Evolutionary conservation across 1,140 invertebrate species (phyloP), one percentile per base, ranked within the genome.

Genomic region (Drosophila trapezifrons): DNA sequence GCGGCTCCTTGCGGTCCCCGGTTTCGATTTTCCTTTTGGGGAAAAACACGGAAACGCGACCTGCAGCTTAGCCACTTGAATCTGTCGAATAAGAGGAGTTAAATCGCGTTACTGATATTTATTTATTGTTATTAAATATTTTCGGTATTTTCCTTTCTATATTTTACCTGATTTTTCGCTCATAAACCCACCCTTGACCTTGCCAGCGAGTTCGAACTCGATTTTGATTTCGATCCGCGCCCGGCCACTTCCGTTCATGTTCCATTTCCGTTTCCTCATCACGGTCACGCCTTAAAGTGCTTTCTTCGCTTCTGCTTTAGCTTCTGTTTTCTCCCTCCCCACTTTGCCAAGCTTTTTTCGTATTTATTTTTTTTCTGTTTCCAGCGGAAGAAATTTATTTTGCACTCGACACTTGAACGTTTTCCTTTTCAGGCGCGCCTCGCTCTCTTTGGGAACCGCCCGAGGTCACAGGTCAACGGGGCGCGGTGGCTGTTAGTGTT

Each of bases 241-340:
- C 22, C 4, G 22, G 22, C 22, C 51, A 54, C 18, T 54, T 54
- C 83, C 83, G 83, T 52, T 87, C 58, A 75, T 87, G 66, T 83
- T 82, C 76, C 83, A 89, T 80, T 89, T 87, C 84, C 84, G 84
- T 58, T 87, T 87, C 63, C 79, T 54, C 79, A 73, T 80, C 79
- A 58, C 42, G 59, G 59, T 66, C 59, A 76, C 45, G 59, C 74
- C 55, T 71, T 73, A 52, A 76, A 76, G 73, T 73, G 60, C 40
- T 54, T 40, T 58, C 29, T 2, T 43, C 6, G 32, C 22, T 47
- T n/a, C 32, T 8, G 18, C 6, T 38, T 18, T 15, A 29, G 42
- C 54, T 18, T 40, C 49, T n/a, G 49, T 45, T 43, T 45, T 27
- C 10, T 29, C 6, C 25, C n/a, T 22, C 22, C 25, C n/a, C 18